Evolutionary conservation across 2,113 vertebrate species (phyloP), one percentile per base, ranked within the genome.

Genomic region (Balaenoptera acutorostrata): DNA sequence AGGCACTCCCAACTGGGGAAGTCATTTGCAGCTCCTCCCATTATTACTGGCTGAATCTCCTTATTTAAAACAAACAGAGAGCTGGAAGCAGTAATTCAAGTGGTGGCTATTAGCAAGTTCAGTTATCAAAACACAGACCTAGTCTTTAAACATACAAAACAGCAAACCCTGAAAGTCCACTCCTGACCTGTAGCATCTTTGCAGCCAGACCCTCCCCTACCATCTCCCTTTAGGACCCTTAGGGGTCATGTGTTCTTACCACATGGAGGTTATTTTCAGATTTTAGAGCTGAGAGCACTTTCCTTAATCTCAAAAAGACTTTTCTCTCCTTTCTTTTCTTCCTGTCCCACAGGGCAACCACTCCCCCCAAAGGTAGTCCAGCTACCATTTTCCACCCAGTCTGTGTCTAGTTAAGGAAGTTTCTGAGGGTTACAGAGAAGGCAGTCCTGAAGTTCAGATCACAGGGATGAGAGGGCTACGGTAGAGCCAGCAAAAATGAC

Each of bases 1-100:
- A 96, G 90, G 33, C 49, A 25, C 88, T 97, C 82, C 92, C 83
- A 77, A 46, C 83, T 33, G 66, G 83, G 84, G 78, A 75, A 90
- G 83, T 68, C 93, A 90, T 97, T 78, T 93, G 80, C 52, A 93
- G 80, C 83, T 93, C 96, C 92, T 95, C 92, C 92, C 89, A 64
- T 88, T 95, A 92, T 86, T 93, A 68, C 83, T 92, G 93, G 90
- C 87, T 27, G 77, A 96, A 92, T 92, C 92, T 96, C 78, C 74
- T 89, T 75, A 87, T 95, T 96, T 92, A 92, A 97, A 97, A 97
- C 92, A 98, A 97, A 97, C 78, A 97, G 69, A 97, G 93, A 92
- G 59, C 80, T 95, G 75, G 94, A 96, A 96, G 87, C 69, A 96
- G 83, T 63, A 77, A 83, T 66, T 93, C 74, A 81, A 95, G 80